A percentile compares a stretch with the other conserved stretches of the same genome.
phyloP scores from a whole-genome alignment of 1,140 invertebrate species.

The Diachasma alloeum region DNA sequence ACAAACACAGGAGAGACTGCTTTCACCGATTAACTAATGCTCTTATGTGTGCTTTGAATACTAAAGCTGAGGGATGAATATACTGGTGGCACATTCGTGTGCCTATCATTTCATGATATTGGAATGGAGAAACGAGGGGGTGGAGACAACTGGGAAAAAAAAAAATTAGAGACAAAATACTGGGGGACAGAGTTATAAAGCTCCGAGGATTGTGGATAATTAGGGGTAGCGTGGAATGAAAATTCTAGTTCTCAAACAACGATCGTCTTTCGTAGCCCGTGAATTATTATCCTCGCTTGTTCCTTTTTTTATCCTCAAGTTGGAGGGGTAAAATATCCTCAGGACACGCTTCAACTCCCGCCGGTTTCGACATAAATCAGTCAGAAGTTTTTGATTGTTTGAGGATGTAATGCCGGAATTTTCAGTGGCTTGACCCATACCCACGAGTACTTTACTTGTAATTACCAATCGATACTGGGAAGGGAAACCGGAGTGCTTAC shows the following conservation, averaged over 20 bases:
- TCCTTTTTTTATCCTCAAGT: not conserved
- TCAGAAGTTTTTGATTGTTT: constrained; percentile 5
- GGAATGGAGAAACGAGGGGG: not conserved
- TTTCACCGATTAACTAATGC: not conserved
- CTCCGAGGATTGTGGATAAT: not conserved
- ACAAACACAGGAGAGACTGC: not conserved
- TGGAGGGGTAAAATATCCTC: not conserved
- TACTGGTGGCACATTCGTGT: not conserved
- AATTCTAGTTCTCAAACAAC: not conserved
- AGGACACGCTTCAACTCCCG: not conserved
- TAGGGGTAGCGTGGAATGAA: not conserved
- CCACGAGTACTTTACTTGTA: constrained; percentile 8
- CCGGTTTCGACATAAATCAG: not conserved
- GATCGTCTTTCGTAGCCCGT: not conserved
- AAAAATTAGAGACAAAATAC: not conserved
- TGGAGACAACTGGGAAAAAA: not conserved
- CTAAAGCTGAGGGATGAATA: not conserved
- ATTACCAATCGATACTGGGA: constrained; percentile 28
- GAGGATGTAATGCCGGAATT: not conserved
- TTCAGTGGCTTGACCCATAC: constrained; percentile 1
- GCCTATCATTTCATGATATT: not conserved
- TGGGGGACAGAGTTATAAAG: not conserved
- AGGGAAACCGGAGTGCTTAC: not conserved
- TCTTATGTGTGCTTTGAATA: not conserved
- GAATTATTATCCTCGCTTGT: not conserved